Evolutionary conservation across 2,888 invertebrate genomes (phyloP), one percentile per base, ranked within the genome.

Genomic region (Drosophila infuscata): DNA sequence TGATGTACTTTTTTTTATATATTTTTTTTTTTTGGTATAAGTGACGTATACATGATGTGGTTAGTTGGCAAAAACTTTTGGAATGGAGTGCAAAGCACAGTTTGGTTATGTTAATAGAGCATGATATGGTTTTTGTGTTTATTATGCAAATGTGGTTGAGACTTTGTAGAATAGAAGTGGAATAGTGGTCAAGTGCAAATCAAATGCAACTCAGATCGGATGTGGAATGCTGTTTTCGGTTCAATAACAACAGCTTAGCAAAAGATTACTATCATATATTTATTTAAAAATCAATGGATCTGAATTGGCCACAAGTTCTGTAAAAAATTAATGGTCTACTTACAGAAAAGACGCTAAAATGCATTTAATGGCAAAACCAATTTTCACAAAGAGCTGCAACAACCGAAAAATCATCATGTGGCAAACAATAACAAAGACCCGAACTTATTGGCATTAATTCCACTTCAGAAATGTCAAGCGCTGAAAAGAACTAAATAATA

Each of bases 61-160:
- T 29, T 58, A 56, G 54, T 25, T 32, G 58, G 64, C 49, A 69
- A 73, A 81, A 81, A 65, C 17, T 54, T 54, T 81, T 76, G 70
- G 61, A 70, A 79, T 79, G 59, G 53, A 73, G 79, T 79, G 76
- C 61, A 69, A 51, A 72, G 78, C 59, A 74, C 51, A 71, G 81
- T 78, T 70, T 71, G 78, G 78, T 57, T 75, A 72, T 78, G 75
- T 72, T 78, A 81, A 81, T 78, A 72, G 71, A 64, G 61, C 78
- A 72, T 75, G 76, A 79, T 78, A 79, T 69, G 68, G 65, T 79
- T 75, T 70, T 68, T 72, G 67, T 75, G 71, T 52, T 75, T 15
- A 74, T 49, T 76, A 74, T 76, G 78, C 70, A 76, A 64, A 78
- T 75, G 68, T 58, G 74, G 67, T 61, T 41, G 52, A 61, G 57